Percentiles rank a stretch among this genome's conserved stretches.
These are phyloP conservation scores for Neuroterus valhalla DNA, from an alignment of 1,140 invertebrate species.

Conservation along the genomic window DNA sequence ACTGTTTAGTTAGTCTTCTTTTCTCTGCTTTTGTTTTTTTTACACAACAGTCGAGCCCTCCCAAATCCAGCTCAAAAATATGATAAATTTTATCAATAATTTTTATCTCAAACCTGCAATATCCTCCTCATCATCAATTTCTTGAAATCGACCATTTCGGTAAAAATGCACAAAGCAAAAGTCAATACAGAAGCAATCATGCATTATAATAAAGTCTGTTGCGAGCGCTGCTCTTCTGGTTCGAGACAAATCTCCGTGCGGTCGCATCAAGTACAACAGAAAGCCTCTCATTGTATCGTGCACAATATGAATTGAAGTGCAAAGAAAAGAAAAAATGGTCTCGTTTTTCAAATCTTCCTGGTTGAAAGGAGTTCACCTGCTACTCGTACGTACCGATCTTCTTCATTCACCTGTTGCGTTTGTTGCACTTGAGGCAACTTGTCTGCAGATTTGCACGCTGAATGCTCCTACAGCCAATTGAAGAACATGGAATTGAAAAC, in stretches of 20 bases:
- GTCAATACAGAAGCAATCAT: slow-evolving; percentile 11
- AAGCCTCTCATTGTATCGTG: slow-evolving; percentile 21
- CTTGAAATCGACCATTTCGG: background rate
- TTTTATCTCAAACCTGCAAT: no score
- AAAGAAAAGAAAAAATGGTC: background rate
- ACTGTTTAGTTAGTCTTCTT: no score
- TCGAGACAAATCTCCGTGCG: slow-evolving; percentile 25
- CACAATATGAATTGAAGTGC: slow-evolving; percentile 26
- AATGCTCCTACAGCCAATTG: slow-evolving; percentile 56
- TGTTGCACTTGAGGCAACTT: slow-evolving; percentile 53
- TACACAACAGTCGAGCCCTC: no score
- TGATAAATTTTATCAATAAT: no score
- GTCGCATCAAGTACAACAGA: slow-evolving; percentile 17
- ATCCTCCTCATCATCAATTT: no score
- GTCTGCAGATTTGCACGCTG: slow-evolving; percentile 64
- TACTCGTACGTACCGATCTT: slow-evolving; percentile 44
- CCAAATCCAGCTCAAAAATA: no score
- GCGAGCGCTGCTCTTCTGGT: slow-evolving; percentile 13
- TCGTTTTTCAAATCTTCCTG: slow-evolving; percentile 20
- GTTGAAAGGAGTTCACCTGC: slow-evolving; percentile 47
- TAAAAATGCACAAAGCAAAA: background rate
- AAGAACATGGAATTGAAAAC: slow-evolving; percentile 49
- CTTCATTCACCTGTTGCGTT: slow-evolving; percentile 56
- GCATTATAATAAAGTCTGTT: slow-evolving; percentile 1
- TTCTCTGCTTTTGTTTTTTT: no score